Conservation (phyloP, 1,140 invertebrate genomes). For the Oncopodura yosiiana region DNA sequence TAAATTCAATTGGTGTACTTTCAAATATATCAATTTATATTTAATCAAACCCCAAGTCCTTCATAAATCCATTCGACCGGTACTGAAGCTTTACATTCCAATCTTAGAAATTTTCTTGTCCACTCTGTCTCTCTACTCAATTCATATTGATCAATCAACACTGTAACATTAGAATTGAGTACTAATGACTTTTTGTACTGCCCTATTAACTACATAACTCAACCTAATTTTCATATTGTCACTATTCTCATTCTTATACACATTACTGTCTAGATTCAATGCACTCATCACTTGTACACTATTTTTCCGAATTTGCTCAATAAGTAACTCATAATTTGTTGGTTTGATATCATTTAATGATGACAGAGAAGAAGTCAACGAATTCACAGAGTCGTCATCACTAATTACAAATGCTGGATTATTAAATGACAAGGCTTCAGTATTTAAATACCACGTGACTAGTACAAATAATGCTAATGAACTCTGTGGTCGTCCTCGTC, state of each 20-base stretch:
- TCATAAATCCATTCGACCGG: conserved; percentile 20
- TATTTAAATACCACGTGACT: too few species aligned
- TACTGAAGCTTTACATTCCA: conserved; percentile 11
- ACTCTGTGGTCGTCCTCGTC: too few species aligned
- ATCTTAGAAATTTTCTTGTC: background rate
- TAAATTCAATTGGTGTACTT: background rate
- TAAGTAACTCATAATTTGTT: too few species aligned
- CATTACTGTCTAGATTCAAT: background rate
- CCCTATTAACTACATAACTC: background rate
- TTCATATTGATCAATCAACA: conserved; percentile 3
- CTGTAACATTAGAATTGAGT: background rate
- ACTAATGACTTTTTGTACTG: background rate
- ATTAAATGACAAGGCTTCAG: too few species aligned
- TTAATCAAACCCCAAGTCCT: conserved; percentile 21
- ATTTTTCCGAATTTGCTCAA: background rate
- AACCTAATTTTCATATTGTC: conserved; percentile 1
- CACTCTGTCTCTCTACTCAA: background rate
- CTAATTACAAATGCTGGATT: too few species aligned
- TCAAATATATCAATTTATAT: background rate
- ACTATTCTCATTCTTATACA: conserved; percentile 1
- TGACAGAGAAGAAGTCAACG: too few species aligned
- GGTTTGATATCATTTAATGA: too few species aligned
- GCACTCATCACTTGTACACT: background rate
- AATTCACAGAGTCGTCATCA: too few species aligned
- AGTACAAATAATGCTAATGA: too few species aligned